These are phyloP conservation scores for Drosophila repleta DNA, from an alignment of 1,140 invertebrate species.

Conservation along the genomic window DNA sequence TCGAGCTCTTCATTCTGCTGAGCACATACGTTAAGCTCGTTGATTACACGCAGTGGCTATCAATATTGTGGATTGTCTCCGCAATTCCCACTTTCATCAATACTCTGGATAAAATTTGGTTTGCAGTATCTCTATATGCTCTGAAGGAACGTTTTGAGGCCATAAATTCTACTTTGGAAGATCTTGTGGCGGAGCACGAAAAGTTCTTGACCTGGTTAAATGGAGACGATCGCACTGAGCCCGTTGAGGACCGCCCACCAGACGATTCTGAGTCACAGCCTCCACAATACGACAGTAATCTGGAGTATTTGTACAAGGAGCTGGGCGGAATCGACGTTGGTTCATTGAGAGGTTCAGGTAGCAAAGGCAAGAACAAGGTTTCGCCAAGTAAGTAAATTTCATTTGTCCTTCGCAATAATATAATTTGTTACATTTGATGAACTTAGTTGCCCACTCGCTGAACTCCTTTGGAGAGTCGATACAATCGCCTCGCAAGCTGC, in stretches of 20 bases:
- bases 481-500: constrained; percentile 32
- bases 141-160: constrained; percentile 75
- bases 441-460: constrained; percentile 61
- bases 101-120: constrained; percentile 82
- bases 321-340: constrained; percentile 61
- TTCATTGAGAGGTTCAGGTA: constrained; percentile 43
- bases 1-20: constrained; percentile 69
- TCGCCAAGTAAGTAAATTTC: constrained; percentile 52
- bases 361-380: constrained; percentile 58
- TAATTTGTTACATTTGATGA: background rate
- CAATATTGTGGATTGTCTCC: constrained; percentile 69
- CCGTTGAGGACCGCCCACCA: constrained; percentile 6
- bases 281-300: constrained; percentile 66
- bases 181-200: constrained; percentile 66
- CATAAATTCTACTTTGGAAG: constrained; percentile 71
- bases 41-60: constrained; percentile 68
- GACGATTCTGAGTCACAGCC: constrained; percentile 46
- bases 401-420: background rate
- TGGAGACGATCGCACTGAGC: constrained; percentile 20
- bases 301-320: constrained; percentile 76
- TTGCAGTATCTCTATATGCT: constrained; percentile 70
- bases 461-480: constrained; percentile 66
- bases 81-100: constrained; percentile 75
- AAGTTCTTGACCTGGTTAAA: constrained; percentile 62
- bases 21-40: constrained; percentile 67